Base-by-base conservation (phyloP, 92 coral and sea anemone genomes). In the Nematostella vectensis region DNA sequence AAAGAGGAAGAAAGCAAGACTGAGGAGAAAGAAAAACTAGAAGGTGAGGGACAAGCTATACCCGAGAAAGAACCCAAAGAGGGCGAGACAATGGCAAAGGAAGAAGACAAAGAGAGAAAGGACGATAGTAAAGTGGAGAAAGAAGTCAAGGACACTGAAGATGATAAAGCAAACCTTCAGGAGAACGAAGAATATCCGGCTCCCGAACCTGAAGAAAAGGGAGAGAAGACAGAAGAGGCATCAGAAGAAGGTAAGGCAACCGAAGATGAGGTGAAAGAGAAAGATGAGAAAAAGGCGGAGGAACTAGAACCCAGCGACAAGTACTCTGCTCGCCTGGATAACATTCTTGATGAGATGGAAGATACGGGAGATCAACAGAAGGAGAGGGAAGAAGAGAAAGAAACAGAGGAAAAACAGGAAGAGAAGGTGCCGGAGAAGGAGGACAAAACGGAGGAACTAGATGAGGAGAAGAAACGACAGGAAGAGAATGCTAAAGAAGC, bases 301-400 rank as follows among this genome's bases (percentile, higher is more conserved):
- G 61, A 55, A 15, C 17, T 27, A 55, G 61, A 26, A 56, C 48
- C 11, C 1, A 21, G 59, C 12, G 96, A 89, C 66, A 89, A 84
- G 45, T 89, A 89, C 28, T 89, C 96, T 9, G 47, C 94, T 18
- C 88, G 94, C 37, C 71, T 89, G 23, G 96, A 89, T 63, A 80
- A 79, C 28, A 87, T 89, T 16, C 58, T 89, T 28, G 88, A 79
- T 55, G 76, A 80, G 56, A 77, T 59, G 40, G 82, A 75, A 38
- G 94, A 80, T n/a, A 63, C 10, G 45, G 75, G 15, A 11, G 24
- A 6, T 25, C 40, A 29, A 44, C 24, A 6, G 9, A 70, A 21
- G n/a, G 61, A 69, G 39, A 4, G 29, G 29, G 10, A 15, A 10
- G 29, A n/a, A 2, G 83, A 37, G 26, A 43, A 48, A 31, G 45